These are phyloP conservation scores for Brachionus asplanchnoidis DNA, from an alignment of 1,140 invertebrate species.

Conservation along the genomic window DNA sequence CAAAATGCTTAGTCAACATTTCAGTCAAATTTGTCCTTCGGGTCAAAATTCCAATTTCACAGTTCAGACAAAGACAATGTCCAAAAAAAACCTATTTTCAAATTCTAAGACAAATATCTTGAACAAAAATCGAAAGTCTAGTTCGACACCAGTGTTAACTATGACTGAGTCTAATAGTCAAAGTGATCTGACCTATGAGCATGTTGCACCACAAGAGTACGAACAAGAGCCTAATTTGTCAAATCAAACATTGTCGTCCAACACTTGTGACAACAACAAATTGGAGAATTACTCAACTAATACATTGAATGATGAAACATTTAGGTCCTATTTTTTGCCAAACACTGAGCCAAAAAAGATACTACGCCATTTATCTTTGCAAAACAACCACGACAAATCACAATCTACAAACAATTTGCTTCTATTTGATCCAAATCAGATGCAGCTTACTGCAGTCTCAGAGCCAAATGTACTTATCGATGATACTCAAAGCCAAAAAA, in stretches of 20 bases:
- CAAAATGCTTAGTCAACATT: not conserved
- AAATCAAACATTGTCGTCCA: constrained; percentile 18
- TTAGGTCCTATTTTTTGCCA: not conserved
- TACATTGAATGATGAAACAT: not conserved
- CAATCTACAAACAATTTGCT: constrained; percentile 36
- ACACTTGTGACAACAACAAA: constrained; percentile 6
- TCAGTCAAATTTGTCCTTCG: not conserved
- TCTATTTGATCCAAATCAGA: not conserved
- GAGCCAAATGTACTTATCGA: not conserved
- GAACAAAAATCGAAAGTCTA: constrained; percentile 27
- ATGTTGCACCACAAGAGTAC: not conserved
- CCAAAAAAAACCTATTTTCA: not conserved
- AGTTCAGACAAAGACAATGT: not conserved
- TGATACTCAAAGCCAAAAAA: not conserved
- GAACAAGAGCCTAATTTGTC: not conserved
- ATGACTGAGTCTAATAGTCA: constrained; percentile 3
- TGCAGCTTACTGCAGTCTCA: constrained; percentile 23
- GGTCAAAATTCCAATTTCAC: not conserved
- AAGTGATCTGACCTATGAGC: not conserved
- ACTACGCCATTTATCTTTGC: constrained; percentile 14
- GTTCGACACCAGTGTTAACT: constrained; percentile 25
- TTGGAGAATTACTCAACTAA: not conserved
- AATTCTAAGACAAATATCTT: constrained; percentile 3
- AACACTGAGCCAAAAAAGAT: constrained; percentile 16
- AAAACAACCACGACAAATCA: constrained; percentile 37